A percentile compares a stretch with the other conserved stretches of the same genome.
These are phyloP conservation scores for Mesoligia furuncula DNA, from an alignment of 2,888 invertebrate genomes.

Conservation along the genomic window DNA sequence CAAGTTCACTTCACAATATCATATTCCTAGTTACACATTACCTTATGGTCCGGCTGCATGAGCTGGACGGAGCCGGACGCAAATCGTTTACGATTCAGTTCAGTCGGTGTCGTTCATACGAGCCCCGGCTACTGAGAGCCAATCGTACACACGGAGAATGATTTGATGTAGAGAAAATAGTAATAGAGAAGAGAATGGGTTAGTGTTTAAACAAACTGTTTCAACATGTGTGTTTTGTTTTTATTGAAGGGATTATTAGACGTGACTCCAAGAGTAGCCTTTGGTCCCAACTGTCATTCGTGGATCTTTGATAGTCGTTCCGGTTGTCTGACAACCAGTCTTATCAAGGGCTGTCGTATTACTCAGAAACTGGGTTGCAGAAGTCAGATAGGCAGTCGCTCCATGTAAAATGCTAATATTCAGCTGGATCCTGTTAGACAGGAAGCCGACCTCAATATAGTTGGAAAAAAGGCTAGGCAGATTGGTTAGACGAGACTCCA, in stretches of 20 bases:
- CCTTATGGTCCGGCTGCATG: slow-evolving; percentile 28
- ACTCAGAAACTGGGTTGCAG: neutral
- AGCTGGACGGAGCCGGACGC: slow-evolving; percentile 23
- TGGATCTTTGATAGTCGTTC: neutral
- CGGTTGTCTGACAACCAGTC: neutral
- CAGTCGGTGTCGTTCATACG: slow-evolving; percentile 2
- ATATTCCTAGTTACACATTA: slow-evolving; percentile 15
- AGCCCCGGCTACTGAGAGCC: neutral
- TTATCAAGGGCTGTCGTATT: neutral
- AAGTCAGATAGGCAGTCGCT: neutral
- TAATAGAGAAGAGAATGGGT: neutral
- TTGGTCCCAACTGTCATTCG: neutral
- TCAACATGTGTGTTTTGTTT: no score
- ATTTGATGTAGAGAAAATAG: slow-evolving; percentile 1
- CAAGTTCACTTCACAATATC: slow-evolving; percentile 25
- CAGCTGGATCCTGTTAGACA: neutral
- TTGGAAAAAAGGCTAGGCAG: neutral
- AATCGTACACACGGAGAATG: neutral
- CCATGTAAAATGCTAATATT: neutral
- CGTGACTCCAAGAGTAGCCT: no score
- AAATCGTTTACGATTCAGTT: slow-evolving; percentile 44
- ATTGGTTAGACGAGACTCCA: neutral
- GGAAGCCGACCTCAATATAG: neutral
- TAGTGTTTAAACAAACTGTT: neutral
- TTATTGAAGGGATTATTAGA: neutral